A percentile compares a stretch with the other conserved stretches of the same genome.
Evolutionary conservation across 2,113 vertebrate genomes (phyloP).

Genomic region (Tichodroma muraria): DNA sequence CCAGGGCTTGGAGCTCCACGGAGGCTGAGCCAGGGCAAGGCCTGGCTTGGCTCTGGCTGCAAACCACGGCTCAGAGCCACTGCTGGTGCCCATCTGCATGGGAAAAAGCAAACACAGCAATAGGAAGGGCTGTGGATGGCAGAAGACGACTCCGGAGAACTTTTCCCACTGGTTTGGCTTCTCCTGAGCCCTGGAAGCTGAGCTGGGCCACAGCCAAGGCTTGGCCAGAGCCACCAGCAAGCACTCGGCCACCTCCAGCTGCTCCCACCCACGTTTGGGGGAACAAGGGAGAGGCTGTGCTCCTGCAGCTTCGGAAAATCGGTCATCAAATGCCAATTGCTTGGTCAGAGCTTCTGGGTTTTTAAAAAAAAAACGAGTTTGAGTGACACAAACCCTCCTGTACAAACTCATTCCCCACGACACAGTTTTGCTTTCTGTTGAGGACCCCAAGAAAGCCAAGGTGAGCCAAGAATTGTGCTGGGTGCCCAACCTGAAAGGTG

Average conservation of each 20-base stretch:
- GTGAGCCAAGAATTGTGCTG: background rate
- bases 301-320: background rate
- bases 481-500: background rate
- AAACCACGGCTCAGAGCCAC: background rate
- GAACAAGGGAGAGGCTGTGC: constrained; percentile 24
- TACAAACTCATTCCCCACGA: background rate
- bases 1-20: background rate
- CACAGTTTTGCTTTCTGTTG: background rate
- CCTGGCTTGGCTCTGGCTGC: background rate
- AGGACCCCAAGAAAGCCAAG: background rate
- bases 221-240: background rate
- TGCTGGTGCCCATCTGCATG: background rate
- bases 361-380: background rate
- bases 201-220: background rate
- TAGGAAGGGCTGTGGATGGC: background rate
- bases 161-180: constrained; percentile 22
- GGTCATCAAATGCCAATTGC: background rate
- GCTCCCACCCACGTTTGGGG: background rate
- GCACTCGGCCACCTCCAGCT: background rate
- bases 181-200: background rate
- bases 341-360: background rate
- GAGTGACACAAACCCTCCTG: background rate
- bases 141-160: background rate
- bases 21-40: background rate
- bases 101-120: background rate